A percentile compares a stretch with the other conserved stretches of the same genome.
Conservation (phyloP, 1,140 invertebrate species). For the Cotesia typhae region DNA sequence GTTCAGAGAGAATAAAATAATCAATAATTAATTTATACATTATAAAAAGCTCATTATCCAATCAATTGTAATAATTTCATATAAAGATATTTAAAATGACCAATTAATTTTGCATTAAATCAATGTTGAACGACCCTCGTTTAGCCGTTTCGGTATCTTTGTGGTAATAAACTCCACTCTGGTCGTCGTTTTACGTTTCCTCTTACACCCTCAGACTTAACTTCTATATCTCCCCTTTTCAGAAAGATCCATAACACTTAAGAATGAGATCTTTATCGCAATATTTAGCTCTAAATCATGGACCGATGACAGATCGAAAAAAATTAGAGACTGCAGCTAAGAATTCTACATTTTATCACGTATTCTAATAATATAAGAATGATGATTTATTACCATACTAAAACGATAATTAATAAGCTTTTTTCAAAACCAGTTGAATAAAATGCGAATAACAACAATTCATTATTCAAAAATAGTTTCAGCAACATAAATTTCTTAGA, state of each 20-base stretch:
- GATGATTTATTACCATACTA: not conserved
- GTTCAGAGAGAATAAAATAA: no score
- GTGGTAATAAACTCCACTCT: constrained; percentile 59
- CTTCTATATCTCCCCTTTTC: constrained; percentile 8
- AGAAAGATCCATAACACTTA: constrained; percentile 38
- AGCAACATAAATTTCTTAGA: no score
- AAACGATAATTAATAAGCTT: no score
- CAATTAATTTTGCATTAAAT: constrained; percentile 65
- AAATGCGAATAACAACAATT: no score
- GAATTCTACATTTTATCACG: constrained; percentile 31
- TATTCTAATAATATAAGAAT: not conserved
- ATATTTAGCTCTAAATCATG: constrained; percentile 69
- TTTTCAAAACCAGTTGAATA: no score
- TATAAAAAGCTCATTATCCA: no score
- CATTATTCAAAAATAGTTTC: no score
- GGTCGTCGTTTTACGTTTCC: constrained; percentile 53
- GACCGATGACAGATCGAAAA: constrained; percentile 56
- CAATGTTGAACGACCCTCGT: constrained; percentile 58
- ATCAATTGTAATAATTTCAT: constrained; percentile 34
- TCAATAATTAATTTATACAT: no score
- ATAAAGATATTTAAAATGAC: constrained; percentile 61
- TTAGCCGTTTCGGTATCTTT: constrained; percentile 44
- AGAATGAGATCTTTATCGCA: constrained; percentile 64
- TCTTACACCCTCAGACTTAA: constrained; percentile 14
- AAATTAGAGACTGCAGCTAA: not conserved